Evolutionary conservation across 2,888 invertebrate species (phyloP).

Genomic region (Leptopilina myrica): DNA sequence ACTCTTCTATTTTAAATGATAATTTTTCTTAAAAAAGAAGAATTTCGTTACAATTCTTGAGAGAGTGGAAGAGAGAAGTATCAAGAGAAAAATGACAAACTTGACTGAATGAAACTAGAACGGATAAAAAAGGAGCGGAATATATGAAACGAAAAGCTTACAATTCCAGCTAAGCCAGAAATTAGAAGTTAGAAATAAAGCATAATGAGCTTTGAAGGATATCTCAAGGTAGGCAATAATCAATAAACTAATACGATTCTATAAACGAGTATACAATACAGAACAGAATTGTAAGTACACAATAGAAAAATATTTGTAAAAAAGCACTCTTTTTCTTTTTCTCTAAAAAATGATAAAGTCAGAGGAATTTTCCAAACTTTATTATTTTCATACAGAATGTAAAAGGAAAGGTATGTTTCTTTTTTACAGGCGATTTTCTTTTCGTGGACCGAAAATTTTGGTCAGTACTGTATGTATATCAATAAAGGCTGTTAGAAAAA

Average conservation of each 20-base stretch:
- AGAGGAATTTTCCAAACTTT: too few relatives aligned
- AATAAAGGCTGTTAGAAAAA: not conserved
- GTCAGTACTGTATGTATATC: not conserved
- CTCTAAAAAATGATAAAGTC: too few relatives aligned
- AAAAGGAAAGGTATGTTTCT: too few relatives aligned
- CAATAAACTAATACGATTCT: not conserved
- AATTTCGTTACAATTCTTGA: not conserved
- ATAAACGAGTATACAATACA: too few relatives aligned
- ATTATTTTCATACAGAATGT: too few relatives aligned
- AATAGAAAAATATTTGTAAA: too few relatives aligned
- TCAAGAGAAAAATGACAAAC: not conserved
- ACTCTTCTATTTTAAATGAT: not conserved
- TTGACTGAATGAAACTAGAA: not conserved
- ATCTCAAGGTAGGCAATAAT: slow-evolving; percentile 20
- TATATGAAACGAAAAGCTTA: slow-evolving; percentile 8
- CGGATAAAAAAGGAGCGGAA: not conserved
- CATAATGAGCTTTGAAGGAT: slow-evolving; percentile 6
- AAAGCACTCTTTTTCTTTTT: too few relatives aligned
- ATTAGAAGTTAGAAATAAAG: not conserved
- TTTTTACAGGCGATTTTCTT: too few relatives aligned
- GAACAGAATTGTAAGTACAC: too few relatives aligned
- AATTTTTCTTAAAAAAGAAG: not conserved
- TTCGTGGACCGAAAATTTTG: too few relatives aligned
- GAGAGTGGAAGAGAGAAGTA: too few relatives aligned
- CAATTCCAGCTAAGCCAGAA: not conserved